phyloP scores from a whole-genome alignment of 2,888 invertebrate species.

The Chydorus sphaericus region DNA sequence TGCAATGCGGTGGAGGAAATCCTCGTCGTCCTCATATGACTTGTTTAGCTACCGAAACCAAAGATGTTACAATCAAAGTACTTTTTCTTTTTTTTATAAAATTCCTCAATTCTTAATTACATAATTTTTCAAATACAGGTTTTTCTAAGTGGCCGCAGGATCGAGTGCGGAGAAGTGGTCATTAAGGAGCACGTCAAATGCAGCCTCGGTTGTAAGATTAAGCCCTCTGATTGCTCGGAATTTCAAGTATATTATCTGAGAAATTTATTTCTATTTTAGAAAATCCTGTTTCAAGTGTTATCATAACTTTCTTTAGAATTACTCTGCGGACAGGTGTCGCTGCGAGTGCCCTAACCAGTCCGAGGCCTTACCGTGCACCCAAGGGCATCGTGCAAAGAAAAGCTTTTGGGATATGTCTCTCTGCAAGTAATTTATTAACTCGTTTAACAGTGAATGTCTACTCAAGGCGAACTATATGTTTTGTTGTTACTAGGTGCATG shows the following conservation, averaged over 20 bases:
- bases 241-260: neutral
- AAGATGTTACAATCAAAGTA: too few relatives aligned
- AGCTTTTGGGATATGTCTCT: neutral
- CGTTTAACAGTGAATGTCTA: too few relatives aligned
- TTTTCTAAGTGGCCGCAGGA: neutral
- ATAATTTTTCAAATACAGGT: too few relatives aligned
- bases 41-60: too few relatives aligned
- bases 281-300: neutral
- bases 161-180: neutral
- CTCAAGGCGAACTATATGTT: too few relatives aligned
- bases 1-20: too few relatives aligned
- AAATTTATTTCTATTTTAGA: neutral
- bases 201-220: neutral
- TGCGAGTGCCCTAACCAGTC: neutral
- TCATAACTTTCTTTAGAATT: neutral
- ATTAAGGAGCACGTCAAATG: slow-evolving; percentile 3
- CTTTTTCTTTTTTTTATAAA: too few relatives aligned
- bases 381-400: neutral
- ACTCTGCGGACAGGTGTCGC: neutral
- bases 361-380: neutral
- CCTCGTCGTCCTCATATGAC: too few relatives aligned
- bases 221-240: neutral
- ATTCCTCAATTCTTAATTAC: too few relatives aligned
- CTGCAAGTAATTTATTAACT: neutral
- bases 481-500: too few relatives aligned